Evolutionary conservation across 2,797 vertebrate genomes (phyloP), one percentile per base, ranked within the genome.

Genomic region (Pseudomugil tenellus): DNA sequence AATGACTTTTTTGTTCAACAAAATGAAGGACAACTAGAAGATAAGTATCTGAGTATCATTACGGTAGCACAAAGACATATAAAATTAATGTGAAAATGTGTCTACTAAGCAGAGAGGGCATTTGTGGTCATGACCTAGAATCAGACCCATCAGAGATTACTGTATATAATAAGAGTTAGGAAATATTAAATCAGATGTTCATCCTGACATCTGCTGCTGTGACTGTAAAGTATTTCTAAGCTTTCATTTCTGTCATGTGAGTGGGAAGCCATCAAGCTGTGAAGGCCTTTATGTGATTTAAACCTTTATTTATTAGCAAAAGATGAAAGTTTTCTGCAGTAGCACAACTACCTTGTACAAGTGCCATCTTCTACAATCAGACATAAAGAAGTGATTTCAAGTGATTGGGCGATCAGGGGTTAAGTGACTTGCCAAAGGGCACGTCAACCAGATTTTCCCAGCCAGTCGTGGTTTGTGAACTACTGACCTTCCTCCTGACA

Each of bases 201-300:
- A 87, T 87, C 81, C 63, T 21, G 71, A 87, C 84, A 91, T 85
- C 77, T 81, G 87, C 67, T 75, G 77, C 74, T 60, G 53, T 17
- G 39, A 53, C 61, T 49, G 58, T 78, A 59, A 76, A 69, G 19
- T 63, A 80, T 86, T 75, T 84, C 58, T 79, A 75, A 84, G 77
- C 69, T 76, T 55, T 34, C 52, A 19, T 76, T 66, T 39, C 60
- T 66, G n/a, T 13, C 3, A 72, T 70, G 80, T 81, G 79, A 76
- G 77, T 52, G 74, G 74, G 71, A 63, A 70, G 53, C 58, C 57
- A 58, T 48, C 3, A 5, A 60, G 71, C 72, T 72, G 66, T 12
- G 25, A 71, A 70, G 74, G 63, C 69, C 58, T 68, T 52, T 70
- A 46, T 6, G 6, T 35, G 68, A 72, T 74, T 80, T 35, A n/a